Percentiles rank a stretch among this genome's conserved stretches.
phyloP scores from a whole-genome alignment of 92 coral and sea anemone species.

The Siderastrea siderea region DNA sequence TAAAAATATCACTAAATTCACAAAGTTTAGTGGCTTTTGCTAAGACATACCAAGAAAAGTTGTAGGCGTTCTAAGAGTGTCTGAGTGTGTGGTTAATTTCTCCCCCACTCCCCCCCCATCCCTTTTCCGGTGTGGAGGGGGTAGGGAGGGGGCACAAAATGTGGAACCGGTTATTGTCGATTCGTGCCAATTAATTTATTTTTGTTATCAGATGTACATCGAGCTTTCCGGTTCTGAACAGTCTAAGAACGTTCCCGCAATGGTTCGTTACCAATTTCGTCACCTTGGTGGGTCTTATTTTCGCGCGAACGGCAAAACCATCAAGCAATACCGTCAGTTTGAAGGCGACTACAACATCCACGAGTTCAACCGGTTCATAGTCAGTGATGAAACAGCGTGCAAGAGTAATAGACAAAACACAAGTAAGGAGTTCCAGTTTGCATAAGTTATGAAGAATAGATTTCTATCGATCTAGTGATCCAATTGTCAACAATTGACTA shows the following conservation, averaged over 20 bases:
- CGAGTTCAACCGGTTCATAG: not conserved
- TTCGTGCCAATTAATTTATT: not conserved
- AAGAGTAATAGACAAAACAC: no score
- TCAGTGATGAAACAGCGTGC: not conserved
- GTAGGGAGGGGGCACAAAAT: not conserved
- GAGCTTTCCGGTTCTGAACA: not conserved
- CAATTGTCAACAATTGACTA: no score
- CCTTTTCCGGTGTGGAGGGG: not conserved
- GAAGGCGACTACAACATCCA: not conserved
- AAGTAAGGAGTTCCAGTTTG: no score
- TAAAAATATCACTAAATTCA: no score
- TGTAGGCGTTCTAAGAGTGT: no score
- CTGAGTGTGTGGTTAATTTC: no score
- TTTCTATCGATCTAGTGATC: no score
- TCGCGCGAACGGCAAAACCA: not conserved
- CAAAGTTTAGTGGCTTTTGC: no score
- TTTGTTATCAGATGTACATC: not conserved
- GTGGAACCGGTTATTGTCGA: not conserved
- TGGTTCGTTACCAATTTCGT: not conserved
- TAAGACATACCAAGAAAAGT: no score
- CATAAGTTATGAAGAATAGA: no score
- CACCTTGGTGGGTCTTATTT: conserved; percentile 1
- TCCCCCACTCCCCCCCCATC: no score
- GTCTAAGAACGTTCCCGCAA: not conserved
- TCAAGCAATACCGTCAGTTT: conserved; percentile 1